phyloP scores from a whole-genome alignment of 2,113 vertebrate species.

The Prinia subflava region DNA sequence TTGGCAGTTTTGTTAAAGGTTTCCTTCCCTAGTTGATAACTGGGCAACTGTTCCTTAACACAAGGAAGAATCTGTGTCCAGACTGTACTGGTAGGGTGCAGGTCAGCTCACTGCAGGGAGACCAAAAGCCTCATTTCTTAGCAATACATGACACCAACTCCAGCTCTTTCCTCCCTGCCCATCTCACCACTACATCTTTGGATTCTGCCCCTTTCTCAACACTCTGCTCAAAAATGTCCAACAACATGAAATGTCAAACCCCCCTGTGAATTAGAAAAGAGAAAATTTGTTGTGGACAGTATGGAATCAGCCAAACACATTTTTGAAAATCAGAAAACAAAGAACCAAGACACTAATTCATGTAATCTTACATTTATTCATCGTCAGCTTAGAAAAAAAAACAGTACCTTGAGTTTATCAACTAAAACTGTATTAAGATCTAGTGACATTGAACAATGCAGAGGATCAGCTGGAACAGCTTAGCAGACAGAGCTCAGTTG shows the following conservation, averaged over 20 bases:
- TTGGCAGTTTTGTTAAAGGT: not conserved
- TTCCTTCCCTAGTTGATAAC: not conserved
- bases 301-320: not conserved
- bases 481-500: not conserved
- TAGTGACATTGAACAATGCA: not conserved
- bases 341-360: not conserved
- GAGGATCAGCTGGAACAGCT: not conserved
- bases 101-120: not conserved
- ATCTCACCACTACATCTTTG: not conserved
- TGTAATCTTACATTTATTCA: not conserved
- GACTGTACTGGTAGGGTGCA: not conserved
- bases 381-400: rapidly evolving
- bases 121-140: not conserved
- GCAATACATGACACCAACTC: not conserved
- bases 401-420: not conserved
- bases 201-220: not conserved
- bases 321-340: not conserved
- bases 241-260: not conserved
- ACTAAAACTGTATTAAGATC: not conserved
- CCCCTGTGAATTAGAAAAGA: not conserved
- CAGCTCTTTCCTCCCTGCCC: not conserved
- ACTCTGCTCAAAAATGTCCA: not conserved
- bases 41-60: not conserved
- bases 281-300: not conserved
- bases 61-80: not conserved